These are phyloP conservation scores for Monochamus alternatus DNA, from an alignment of 2,888 invertebrate species.

Conservation along the genomic window DNA sequence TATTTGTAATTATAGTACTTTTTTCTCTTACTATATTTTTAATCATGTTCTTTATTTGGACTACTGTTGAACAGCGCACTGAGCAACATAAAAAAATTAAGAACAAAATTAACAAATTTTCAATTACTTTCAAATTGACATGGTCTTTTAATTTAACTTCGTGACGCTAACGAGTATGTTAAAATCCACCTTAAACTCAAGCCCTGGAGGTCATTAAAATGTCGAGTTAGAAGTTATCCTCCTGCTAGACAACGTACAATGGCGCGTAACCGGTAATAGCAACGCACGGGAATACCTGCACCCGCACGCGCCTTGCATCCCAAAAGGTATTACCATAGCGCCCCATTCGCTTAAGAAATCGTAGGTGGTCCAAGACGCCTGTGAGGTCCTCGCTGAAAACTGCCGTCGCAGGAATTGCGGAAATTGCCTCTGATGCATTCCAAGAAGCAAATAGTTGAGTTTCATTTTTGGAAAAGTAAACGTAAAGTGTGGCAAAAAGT, in stretches of 20 bases:
- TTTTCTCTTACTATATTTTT: too few species aligned
- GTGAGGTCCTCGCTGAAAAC: constrained; percentile 53
- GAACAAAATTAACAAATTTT: too few species aligned
- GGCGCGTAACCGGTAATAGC: not conserved
- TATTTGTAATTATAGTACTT: too few species aligned
- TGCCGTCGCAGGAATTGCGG: constrained; percentile 51
- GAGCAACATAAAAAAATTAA: too few species aligned
- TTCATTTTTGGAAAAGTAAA: not conserved
- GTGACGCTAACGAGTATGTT: too few species aligned
- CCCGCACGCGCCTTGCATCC: constrained; percentile 52
- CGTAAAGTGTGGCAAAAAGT: too few species aligned
- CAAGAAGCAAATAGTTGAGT: not conserved
- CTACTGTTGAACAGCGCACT: too few species aligned
- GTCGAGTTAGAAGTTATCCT: not conserved
- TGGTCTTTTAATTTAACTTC: too few species aligned
- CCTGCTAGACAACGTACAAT: not conserved
- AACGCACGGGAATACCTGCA: not conserved
- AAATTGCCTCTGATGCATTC: constrained; percentile 46
- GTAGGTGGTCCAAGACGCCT: constrained; percentile 53
- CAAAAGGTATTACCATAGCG: constrained; percentile 54
- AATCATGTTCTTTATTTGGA: too few species aligned
- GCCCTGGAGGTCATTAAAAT: not conserved
- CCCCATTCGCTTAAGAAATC: constrained; percentile 49
- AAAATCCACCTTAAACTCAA: too few species aligned
- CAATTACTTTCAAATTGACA: too few species aligned